These are phyloP conservation scores for Sphenopsis melanotis DNA, from an alignment of 2,797 vertebrate species.

Conservation along the genomic window DNA sequence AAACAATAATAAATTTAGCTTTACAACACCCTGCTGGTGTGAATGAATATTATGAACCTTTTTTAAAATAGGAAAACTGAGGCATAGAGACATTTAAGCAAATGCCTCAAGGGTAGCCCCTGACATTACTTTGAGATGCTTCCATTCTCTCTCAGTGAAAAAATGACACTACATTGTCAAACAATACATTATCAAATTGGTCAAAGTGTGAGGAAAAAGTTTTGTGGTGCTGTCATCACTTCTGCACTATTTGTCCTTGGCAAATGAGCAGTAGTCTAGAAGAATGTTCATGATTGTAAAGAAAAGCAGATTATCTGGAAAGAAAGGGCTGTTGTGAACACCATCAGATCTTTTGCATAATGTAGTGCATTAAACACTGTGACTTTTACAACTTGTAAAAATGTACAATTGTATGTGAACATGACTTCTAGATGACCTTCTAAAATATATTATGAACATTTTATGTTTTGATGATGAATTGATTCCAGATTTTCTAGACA, in stretches of 20 bases:
- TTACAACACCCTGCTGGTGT: conserved; percentile 47
- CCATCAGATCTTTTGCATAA: not conserved
- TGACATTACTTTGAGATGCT: not conserved
- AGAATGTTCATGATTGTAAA: not conserved
- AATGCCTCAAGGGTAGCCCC: not conserved
- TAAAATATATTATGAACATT: not conserved
- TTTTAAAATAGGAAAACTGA: conserved; percentile 35
- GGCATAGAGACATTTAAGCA: not conserved
- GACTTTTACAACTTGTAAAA: not conserved
- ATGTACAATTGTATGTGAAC: not conserved
- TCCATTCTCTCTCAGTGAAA: not conserved
- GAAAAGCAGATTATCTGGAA: not conserved
- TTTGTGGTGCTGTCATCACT: not conserved
- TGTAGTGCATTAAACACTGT: not conserved
- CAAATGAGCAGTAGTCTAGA: not conserved
- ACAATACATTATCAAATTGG: not conserved
- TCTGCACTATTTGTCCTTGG: not conserved
- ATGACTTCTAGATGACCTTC: not conserved
- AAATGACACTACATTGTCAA: not conserved
- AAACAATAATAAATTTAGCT: conserved; percentile 55
- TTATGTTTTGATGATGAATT: not conserved
- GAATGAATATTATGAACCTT: conserved; percentile 8
- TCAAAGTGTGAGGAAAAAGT: not conserved
- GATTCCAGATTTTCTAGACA: not conserved
- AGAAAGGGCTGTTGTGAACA: not conserved